These are phyloP conservation scores for Darevskia nairensis DNA, from an alignment of 2,797 vertebrate species.

Conservation along the genomic window DNA sequence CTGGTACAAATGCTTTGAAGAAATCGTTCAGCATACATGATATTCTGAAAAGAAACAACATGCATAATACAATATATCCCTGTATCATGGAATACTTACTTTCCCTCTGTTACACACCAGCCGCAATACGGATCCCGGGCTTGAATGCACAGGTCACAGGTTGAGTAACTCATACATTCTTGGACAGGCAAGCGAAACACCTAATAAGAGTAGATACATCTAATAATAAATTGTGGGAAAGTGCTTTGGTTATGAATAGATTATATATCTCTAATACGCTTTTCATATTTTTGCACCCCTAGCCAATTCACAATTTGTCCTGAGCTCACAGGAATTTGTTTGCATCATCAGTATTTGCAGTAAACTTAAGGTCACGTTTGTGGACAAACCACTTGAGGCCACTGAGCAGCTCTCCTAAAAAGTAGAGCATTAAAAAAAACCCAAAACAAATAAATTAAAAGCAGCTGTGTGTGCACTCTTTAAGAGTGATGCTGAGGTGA, in stretches of 20 bases:
- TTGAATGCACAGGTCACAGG: constrained; percentile 87
- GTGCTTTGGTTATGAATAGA: neutral
- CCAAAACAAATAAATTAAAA: neutral
- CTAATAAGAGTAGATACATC: constrained; percentile 71
- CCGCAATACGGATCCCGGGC: constrained; percentile 94
- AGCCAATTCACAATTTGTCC: neutral
- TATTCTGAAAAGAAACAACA: constrained; percentile 19
- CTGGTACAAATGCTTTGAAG: constrained; percentile 21
- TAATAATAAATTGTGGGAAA: neutral
- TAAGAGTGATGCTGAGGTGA: no score
- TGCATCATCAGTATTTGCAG: neutral
- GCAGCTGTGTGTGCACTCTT: neutral
- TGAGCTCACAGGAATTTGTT: neutral
- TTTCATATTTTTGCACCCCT: neutral
- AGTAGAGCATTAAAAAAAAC: no score
- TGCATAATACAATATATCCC: neutral
- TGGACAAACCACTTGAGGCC: neutral
- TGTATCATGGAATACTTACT: constrained; percentile 77
- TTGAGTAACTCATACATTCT: constrained; percentile 82
- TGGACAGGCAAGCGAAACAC: constrained; percentile 91
- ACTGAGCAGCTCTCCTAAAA: no score
- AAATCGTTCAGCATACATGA: constrained; percentile 8
- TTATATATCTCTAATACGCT: neutral
- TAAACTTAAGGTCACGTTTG: neutral
- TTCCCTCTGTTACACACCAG: constrained; percentile 95